Base-by-base conservation (phyloP, 2,888 invertebrate species). In the Mechanitis mazaeus region DNA sequence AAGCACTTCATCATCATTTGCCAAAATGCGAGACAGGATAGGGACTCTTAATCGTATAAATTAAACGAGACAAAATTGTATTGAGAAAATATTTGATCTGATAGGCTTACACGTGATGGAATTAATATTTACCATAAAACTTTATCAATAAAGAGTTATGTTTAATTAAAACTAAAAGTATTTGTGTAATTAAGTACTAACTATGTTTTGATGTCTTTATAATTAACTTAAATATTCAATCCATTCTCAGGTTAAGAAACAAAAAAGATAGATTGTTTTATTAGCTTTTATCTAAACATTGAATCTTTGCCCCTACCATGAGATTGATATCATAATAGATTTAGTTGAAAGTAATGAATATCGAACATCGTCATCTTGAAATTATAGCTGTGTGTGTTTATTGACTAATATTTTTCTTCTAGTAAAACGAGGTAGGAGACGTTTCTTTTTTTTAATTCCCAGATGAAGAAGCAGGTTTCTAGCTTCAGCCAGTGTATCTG, bases 381-480 rank as follows among this genome's bases (percentile, higher is more conserved):
- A 69, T 80, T 83, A 85, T 67, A 87, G 81, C 65, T 86, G 72
- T 2, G 87, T 87, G 60, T 90, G 89, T 70, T 85, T 86, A 75
- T 89, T 89, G 33, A 79, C 87, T 87, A 95, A 92, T 56, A 94
- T 93, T 78, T 94, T 95, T 75, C 94, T 93, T 84, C 94, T 93
- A 63, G 93, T 93, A 73, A 95, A 90, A 69, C 93, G 93, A 38
- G 93, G 93, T 53, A 94, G 83, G 65, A 94, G 81, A 76, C 94
- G 93, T 70, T 93, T 89, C 78, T 93, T 93, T 79, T 94, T 94
- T 81, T 94, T 92, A 55, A 92, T 92, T 72, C 94, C 93, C 61
- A 94, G 86, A 78, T 94, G 93, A 35, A 93, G 92, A 68, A 94
- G 91, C 56, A 94, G 91, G 68, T 92, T 92, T 73, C 92, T 92